phyloP scores from a whole-genome alignment of 1,140 invertebrate species.

The Asbolus verrucosus region DNA sequence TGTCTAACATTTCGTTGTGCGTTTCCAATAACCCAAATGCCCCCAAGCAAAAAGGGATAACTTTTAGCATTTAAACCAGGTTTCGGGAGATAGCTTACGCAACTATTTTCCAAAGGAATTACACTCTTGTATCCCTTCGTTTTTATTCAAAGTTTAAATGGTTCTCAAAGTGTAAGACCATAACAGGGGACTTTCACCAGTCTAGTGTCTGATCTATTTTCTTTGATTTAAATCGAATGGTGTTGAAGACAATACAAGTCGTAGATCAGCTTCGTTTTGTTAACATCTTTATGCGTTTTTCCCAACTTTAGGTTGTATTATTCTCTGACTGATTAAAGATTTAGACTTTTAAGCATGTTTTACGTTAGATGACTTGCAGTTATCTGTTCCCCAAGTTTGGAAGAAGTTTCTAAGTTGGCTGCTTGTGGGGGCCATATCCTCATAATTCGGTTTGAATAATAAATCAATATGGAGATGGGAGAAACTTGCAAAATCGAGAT shows the following conservation, averaged over 20 bases:
- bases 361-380: not conserved
- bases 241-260: no score
- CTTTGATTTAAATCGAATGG: not conserved
- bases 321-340: no score
- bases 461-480: conserved; percentile 1
- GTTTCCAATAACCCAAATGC: not conserved
- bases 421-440: not conserved
- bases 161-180: no score
- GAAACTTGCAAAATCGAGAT: not conserved
- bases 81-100: not conserved
- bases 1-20: not conserved
- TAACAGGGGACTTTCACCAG: not conserved
- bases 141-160: not conserved
- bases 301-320: no score
- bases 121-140: not conserved
- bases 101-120: not conserved
- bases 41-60: not conserved
- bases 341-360: no score
- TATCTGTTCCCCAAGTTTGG: no score
- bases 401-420: conserved; percentile 8
- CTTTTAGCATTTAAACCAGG: not conserved
- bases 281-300: not conserved
- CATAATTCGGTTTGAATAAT: conserved; percentile 19
- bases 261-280: not conserved
- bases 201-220: no score